A percentile compares a stretch with the other conserved stretches of the same genome.
These are phyloP conservation scores for Orbicella faveolata DNA, from an alignment of 64 coral and sea anemone species.

Conservation along the genomic window DNA sequence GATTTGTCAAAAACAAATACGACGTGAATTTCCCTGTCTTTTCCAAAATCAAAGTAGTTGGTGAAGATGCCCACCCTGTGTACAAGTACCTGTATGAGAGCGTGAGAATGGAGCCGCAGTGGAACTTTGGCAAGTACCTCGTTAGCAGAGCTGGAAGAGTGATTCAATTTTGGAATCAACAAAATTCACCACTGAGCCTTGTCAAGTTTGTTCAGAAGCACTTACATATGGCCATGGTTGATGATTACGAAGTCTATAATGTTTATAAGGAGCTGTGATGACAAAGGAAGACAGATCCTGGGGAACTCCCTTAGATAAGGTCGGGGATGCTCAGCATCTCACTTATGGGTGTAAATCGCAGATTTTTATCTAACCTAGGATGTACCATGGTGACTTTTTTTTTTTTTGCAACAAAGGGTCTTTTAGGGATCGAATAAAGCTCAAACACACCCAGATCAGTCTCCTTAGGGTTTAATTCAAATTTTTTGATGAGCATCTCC, in stretches of 20 bases:
- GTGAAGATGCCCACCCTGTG: slow-evolving; percentile 78
- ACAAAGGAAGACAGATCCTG: too few species aligned
- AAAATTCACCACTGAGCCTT: slow-evolving; percentile 48
- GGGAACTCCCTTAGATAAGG: too few species aligned
- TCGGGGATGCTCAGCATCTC: too few species aligned
- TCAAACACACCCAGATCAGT: too few species aligned
- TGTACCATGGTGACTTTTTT: too few species aligned
- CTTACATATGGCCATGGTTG: slow-evolving; percentile 26
- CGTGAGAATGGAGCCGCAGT: slow-evolving; percentile 37
- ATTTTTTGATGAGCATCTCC: too few species aligned
- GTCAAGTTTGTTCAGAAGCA: slow-evolving; percentile 49
- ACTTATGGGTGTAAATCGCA: too few species aligned
- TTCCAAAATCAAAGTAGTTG: slow-evolving; percentile 80
- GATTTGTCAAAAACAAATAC: slow-evolving; percentile 80
- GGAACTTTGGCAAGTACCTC: slow-evolving; percentile 98
- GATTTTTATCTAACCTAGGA: too few species aligned
- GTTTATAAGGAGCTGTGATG: slow-evolving; percentile 30
- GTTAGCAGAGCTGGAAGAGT: slow-evolving; percentile 71
- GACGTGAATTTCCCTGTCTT: slow-evolving; percentile 88
- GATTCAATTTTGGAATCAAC: slow-evolving; percentile 83
- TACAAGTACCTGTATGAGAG: slow-evolving; percentile 59
- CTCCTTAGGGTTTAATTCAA: too few species aligned
- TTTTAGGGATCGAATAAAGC: too few species aligned
- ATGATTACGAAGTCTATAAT: slow-evolving; percentile 32
- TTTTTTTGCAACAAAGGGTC: too few species aligned